Evolutionary conservation across 2,797 vertebrate species (phyloP).

Genomic region (Capromys pilorides): DNA sequence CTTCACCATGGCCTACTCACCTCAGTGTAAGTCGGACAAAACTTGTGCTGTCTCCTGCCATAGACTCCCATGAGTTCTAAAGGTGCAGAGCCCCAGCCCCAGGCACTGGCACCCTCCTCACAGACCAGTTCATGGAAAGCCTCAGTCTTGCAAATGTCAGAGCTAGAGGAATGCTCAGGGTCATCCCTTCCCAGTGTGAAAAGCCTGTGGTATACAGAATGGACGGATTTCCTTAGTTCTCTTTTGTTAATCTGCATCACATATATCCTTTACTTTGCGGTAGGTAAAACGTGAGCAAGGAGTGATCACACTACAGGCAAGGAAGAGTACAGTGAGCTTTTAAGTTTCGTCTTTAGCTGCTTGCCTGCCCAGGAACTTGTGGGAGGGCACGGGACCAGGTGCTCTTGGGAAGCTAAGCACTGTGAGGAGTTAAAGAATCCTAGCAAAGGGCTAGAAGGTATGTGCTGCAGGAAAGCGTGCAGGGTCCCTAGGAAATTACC

Average conservation of each 20-base stretch:
- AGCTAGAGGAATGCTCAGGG: neutral
- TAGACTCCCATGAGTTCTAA: neutral
- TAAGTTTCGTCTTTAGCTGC: neutral
- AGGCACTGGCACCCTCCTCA: neutral
- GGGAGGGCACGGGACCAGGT: neutral
- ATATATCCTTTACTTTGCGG: neutral
- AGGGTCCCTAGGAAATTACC: constrained; percentile 89
- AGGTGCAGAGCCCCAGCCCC: neutral
- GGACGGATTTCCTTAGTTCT: neutral
- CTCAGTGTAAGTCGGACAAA: neutral
- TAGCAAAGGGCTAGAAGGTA: constrained; percentile 39
- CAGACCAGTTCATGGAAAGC: neutral
- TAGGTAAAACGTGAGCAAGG: neutral
- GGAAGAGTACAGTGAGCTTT: neutral
- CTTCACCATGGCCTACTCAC: neutral
- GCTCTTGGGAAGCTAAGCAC: neutral
- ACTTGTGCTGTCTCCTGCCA: neutral
- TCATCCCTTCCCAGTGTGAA: neutral
- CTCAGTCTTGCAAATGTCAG: neutral
- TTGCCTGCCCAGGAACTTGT: neutral
- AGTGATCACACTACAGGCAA: neutral
- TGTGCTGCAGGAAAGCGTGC: constrained; percentile 79
- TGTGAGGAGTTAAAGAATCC: neutral
- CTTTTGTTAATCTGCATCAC: neutral
- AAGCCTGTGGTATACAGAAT: neutral